Conservation (phyloP, 2,888 invertebrate species). For the Amiota communis region DNA sequence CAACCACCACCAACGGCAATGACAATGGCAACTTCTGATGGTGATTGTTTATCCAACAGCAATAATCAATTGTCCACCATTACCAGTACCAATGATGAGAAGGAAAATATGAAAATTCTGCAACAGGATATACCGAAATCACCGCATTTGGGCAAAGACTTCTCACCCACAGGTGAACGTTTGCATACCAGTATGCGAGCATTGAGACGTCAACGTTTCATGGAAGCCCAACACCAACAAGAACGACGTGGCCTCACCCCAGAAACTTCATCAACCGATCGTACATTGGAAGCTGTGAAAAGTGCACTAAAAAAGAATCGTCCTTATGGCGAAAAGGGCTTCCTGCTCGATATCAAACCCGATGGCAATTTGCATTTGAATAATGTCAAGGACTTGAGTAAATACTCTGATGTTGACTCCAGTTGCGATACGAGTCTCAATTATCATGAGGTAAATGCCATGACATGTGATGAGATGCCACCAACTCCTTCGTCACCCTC, state of each 20-base stretch:
- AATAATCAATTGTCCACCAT: background rate
- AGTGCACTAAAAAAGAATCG: slow-evolving; percentile 64
- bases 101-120: slow-evolving; percentile 55
- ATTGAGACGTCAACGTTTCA: slow-evolving; percentile 66
- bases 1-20: background rate
- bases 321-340: slow-evolving; percentile 72
- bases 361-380: slow-evolving; percentile 69
- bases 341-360: slow-evolving; percentile 69
- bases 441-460: slow-evolving; percentile 69
- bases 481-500: background rate
- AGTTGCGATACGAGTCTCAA: slow-evolving; percentile 73
- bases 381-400: slow-evolving; percentile 72
- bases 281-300: slow-evolving; percentile 65
- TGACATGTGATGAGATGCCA: background rate
- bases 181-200: slow-evolving; percentile 73
- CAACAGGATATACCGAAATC: slow-evolving; percentile 72
- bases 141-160: slow-evolving; percentile 73
- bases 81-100: slow-evolving; percentile 45
- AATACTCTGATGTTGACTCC: slow-evolving; percentile 73
- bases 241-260: slow-evolving; percentile 46
- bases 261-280: slow-evolving; percentile 61
- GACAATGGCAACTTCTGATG: slow-evolving; percentile 21
- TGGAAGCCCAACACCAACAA: slow-evolving; percentile 58
- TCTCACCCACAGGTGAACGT: slow-evolving; percentile 72
- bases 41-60: background rate